Evolutionary conservation across 2,113 vertebrate species (phyloP).

Genomic region (Alosa alosa): DNA sequence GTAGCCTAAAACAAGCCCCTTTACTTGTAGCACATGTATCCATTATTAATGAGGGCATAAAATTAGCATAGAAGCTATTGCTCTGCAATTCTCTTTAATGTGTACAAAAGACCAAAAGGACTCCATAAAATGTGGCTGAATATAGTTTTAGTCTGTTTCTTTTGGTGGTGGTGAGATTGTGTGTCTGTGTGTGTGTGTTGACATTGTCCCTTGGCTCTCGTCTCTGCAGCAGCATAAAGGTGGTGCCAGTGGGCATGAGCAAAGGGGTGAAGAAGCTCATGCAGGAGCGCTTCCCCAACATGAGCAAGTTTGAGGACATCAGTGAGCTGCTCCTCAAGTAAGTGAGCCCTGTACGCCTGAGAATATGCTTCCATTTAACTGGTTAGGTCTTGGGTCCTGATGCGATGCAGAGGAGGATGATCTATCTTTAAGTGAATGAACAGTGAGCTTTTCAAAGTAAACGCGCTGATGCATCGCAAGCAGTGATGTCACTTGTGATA

Average conservation of each 20-base stretch:
- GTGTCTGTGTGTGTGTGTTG: not conserved
- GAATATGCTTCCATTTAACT: not conserved
- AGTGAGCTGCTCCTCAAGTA: conserved; percentile 89
- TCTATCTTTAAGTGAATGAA: conserved; percentile 20
- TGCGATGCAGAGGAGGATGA: conserved; percentile 41
- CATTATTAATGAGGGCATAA: no score
- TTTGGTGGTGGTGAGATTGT: not conserved
- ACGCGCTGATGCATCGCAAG: conserved; percentile 47
- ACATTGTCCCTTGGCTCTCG: not conserved
- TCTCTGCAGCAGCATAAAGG: conserved; percentile 82
- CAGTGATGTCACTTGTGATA: not conserved
- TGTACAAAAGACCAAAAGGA: not conserved
- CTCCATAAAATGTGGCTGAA: not conserved
- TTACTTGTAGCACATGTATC: no score
- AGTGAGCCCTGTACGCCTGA: conserved; percentile 41
- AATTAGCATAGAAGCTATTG: not conserved
- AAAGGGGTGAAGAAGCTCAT: conserved; percentile 90
- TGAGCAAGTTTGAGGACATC: conserved; percentile 90
- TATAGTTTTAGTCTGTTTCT: not conserved
- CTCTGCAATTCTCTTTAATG: not conserved
- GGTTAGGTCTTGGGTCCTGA: not conserved
- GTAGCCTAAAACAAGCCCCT: no score
- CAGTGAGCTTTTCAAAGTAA: conserved; percentile 53
- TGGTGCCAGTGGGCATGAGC: conserved; percentile 89
- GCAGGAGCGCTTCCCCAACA: conserved; percentile 90